These are phyloP conservation scores for Meiosimyza decipiens DNA, from an alignment of 2,888 invertebrate genomes.

Conservation along the genomic window DNA sequence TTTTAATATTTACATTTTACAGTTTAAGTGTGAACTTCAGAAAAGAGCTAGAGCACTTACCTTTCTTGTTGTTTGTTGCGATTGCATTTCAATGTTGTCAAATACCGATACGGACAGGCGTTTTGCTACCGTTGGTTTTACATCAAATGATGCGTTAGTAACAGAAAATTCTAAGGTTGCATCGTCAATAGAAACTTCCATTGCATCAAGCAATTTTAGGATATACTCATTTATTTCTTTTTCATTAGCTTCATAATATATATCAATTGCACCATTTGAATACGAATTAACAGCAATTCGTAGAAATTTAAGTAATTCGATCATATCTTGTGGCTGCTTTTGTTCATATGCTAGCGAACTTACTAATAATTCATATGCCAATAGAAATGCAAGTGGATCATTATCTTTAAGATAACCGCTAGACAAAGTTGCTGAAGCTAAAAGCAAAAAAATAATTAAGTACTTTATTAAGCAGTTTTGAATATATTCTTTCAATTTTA, in stretches of 20 bases:
- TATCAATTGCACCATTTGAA: conserved; percentile 50
- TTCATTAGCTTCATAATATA: conserved; percentile 50
- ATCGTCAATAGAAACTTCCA: conserved; percentile 48
- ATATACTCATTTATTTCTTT: conserved; percentile 55
- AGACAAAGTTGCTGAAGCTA: background rate
- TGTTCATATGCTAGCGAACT: conserved; percentile 51
- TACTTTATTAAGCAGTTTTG: background rate
- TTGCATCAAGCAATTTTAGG: conserved; percentile 52
- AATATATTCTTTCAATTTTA: no score
- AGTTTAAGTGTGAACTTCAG: no score
- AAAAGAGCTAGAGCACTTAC: no score
- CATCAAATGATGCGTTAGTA: conserved; percentile 51
- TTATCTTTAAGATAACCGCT: conserved; percentile 42
- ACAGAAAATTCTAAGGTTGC: conserved; percentile 53
- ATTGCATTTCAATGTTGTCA: conserved; percentile 57
- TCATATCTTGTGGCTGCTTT: conserved; percentile 53
- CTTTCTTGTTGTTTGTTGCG: conserved; percentile 41
- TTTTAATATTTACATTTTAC: no score
- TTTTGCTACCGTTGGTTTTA: conserved; percentile 46
- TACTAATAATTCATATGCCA: conserved; percentile 58
- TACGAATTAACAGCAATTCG: conserved; percentile 58
- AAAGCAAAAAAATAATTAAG: background rate
- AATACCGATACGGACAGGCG: conserved; percentile 64
- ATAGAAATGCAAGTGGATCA: conserved; percentile 59
- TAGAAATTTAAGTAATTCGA: conserved; percentile 59